Base-by-base conservation (phyloP, 1,140 invertebrate species). In the Drosophila quadrilineata region DNA sequence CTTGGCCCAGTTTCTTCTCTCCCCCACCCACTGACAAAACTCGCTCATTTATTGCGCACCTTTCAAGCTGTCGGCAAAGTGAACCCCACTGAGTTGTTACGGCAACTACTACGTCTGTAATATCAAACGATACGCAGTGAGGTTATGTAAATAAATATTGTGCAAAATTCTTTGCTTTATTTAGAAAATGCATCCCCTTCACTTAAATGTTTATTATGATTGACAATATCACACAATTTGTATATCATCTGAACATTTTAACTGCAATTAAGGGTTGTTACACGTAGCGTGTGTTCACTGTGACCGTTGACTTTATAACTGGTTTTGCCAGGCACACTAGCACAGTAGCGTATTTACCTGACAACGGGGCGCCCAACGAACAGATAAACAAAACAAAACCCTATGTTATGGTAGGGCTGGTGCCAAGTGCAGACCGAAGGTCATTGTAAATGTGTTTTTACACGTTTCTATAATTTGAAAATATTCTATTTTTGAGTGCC, bases 271-370 rank as follows among this genome's bases (percentile, higher is more conserved):
- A 22, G 50, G 67, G 41, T 45, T 29, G 76, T 75, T 68, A 41
- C 16, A 31, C 41, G 26, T 71, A 82, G 52, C 56, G 67, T 14
- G 71, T 53, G 22, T 56, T 50, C 35, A 80, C 76, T 80, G 76
- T 80, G 67, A 80, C 76, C 76, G 74, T 82, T 80, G 76, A 80
- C 76, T 80, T 79, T 82, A 82, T 82, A 80, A 80, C 76, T 82
- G 76, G 76, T 80, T 80, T 74, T 77, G n/a, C 58, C 53, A 56
- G 53, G 59, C 58, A 35, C 49, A 29, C 28, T n/a, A n/a, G 17
- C 26, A 54, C 76, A 59, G 76, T 62, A 49, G 57, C 76, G 76
- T 26, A 80, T 66, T 71, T 38, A 28, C 19, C 36, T 17, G 17
- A 4, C 10, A 12, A 28, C 50, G 59, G 35, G 38, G 72, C 74